Base-by-base conservation (phyloP, 1,140 invertebrate genomes). In the Bombus vancouverensis region DNA sequence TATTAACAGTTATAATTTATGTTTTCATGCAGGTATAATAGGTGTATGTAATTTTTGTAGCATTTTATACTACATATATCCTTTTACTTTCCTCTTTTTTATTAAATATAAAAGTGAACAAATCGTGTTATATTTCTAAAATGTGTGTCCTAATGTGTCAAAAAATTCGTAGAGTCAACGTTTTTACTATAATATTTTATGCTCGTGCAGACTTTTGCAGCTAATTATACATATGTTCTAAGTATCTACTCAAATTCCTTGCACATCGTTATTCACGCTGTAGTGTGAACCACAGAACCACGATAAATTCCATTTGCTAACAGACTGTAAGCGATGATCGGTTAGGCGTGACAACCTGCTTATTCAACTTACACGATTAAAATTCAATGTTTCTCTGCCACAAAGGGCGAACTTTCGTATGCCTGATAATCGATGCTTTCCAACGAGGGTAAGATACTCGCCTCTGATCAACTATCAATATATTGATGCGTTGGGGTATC, bases 401-500 rank as follows among this genome's bases (percentile, higher is more conserved):
- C 15, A n/a, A 32, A 42, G 6, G 10, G 37, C 25, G 15, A 39
- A 37, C 28, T 3, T 37, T 53, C 37, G 25, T 53, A 37, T 13
- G 34, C 22, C 73, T 25, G 73, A 73, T 73, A 39, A 25, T 34
- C 74, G 82, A 70, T 83, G 25, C 28, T 47, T 32, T 32, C 10
- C 9, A 42, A 78, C 75, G 2, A 15, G 37, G 37, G 3, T 6
- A 18, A 57, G 28, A 57, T 37, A 57, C 42, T 42, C 8, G 1
- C 39, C 12, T 53, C 15, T 1, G 59, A 34, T 59, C 22, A 10
- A 39, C 34, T 59, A 74, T 59, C 74, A 71, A 83, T 71, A 83
- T 78, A 83, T 83, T 83, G 75, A 57, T 32, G 57, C 65, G 74
- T 70, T 25, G 32, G 28, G 44, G 77, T 65, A 70, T 59, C 65